Evolutionary conservation across 2,888 invertebrate genomes (phyloP).

Genomic region (Drosophila subsilvestris): DNA sequence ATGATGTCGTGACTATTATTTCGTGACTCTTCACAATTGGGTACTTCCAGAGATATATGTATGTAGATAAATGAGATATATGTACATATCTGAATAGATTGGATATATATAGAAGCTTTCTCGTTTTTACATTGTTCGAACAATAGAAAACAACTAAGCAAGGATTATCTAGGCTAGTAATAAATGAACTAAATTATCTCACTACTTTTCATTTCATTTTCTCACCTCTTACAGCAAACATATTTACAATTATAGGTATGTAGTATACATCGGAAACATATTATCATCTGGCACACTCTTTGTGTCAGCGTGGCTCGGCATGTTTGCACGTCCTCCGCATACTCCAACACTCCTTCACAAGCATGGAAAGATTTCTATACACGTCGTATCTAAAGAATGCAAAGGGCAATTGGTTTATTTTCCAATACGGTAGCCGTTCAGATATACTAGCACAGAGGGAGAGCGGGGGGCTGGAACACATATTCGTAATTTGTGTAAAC

Average conservation of each 20-base stretch:
- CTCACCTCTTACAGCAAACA: conserved; percentile 26
- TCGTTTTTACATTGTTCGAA: no score
- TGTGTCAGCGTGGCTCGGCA: conserved; percentile 51
- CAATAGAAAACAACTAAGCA: no score
- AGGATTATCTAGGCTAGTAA: no score
- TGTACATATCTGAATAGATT: neutral
- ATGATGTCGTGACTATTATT: conserved; percentile 12
- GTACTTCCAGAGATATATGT: neutral
- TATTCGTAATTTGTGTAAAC: conserved; percentile 77
- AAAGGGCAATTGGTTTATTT: conserved; percentile 77
- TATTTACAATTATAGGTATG: conserved; percentile 21
- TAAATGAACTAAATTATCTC: no score
- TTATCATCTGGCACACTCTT: conserved; percentile 61
- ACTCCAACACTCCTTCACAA: conserved; percentile 3
- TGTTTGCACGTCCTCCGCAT: conserved; percentile 60
- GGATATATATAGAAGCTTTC: no score
- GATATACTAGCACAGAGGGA: conserved; percentile 40
- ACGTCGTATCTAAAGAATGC: conserved; percentile 65
- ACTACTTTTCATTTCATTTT: neutral
- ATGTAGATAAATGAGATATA: no score
- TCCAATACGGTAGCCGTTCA: conserved; percentile 78
- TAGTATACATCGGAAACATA: conserved; percentile 56
- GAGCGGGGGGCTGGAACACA: conserved; percentile 19
- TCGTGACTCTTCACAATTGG: neutral
- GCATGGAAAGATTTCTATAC: neutral